A percentile compares a stretch with the other conserved stretches of the same genome.
Evolutionary conservation across 2,888 invertebrate genomes (phyloP).

Genomic region (Dolomedes plantarius): DNA sequence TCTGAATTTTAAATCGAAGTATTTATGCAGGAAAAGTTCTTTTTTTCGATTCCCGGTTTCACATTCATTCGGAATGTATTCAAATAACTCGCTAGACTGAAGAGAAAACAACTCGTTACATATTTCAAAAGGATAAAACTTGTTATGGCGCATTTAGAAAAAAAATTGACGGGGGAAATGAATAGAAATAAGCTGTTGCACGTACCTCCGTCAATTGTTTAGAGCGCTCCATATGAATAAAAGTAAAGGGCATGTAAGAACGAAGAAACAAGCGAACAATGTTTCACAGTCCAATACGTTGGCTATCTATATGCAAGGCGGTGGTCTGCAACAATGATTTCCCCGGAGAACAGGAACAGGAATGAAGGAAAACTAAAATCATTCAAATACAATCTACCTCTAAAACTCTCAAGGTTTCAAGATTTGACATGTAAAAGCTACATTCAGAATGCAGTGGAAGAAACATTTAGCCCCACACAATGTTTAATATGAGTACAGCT

Average conservation of each 20-base stretch:
- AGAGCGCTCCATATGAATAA: background rate
- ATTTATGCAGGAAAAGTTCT: background rate
- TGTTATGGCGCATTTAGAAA: background rate
- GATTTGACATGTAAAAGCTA: background rate
- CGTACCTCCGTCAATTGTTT: background rate
- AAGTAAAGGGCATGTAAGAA: background rate
- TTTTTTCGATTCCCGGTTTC: background rate
- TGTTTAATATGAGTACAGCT: too few species aligned
- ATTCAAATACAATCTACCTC: background rate
- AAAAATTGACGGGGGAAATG: background rate
- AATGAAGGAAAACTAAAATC: background rate
- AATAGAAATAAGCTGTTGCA: slow-evolving; percentile 5
- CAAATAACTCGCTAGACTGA: background rate
- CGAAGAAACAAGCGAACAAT: background rate
- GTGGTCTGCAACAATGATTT: background rate
- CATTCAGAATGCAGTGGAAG: background rate
- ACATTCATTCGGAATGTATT: background rate
- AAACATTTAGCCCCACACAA: too few species aligned
- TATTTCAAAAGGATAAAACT: slow-evolving; percentile 14
- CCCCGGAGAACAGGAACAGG: background rate
- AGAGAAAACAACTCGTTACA: slow-evolving; percentile 6
- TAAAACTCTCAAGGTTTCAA: background rate
- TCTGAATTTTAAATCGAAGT: slow-evolving; percentile 1
- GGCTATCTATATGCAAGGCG: background rate
- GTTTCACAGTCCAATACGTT: background rate